Evolutionary conservation across 2,113 vertebrate genomes (phyloP).

Genomic region (Petroica traversi): DNA sequence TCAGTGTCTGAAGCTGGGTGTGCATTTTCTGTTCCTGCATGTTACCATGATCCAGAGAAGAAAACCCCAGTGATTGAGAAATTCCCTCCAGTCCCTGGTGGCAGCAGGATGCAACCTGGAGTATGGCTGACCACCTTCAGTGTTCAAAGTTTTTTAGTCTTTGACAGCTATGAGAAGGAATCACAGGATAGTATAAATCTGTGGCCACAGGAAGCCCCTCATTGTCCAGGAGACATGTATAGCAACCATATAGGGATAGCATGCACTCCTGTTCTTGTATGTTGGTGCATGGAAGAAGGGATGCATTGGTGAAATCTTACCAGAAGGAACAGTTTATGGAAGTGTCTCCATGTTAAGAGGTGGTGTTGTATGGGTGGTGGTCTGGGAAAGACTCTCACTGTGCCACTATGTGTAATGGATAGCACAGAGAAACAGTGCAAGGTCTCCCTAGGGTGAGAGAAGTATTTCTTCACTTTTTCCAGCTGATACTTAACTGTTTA

Average conservation of each 20-base stretch:
- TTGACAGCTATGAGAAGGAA: background rate
- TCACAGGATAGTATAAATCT: background rate
- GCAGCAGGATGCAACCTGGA: background rate
- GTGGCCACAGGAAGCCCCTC: background rate
- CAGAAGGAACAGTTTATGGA: background rate
- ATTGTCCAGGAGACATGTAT: background rate
- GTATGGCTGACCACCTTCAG: background rate
- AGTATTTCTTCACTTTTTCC: background rate
- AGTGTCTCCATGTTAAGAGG: background rate
- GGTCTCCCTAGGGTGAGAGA: background rate
- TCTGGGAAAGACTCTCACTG: background rate
- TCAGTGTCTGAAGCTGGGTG: background rate
- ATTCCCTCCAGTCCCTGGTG: background rate
- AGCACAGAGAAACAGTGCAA: background rate
- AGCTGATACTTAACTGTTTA: background rate
- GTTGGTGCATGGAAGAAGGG: background rate
- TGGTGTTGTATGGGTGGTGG: background rate
- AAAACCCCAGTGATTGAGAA: background rate
- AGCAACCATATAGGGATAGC: background rate
- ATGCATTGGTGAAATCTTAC: background rate
- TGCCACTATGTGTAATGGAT: background rate
- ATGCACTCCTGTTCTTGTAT: background rate
- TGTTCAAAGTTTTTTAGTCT: background rate
- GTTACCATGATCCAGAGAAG: background rate
- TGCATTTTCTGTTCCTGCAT: background rate